These are phyloP conservation scores for Peromyscus nudipes DNA, from an alignment of 2,797 vertebrate species.

Conservation along the genomic window DNA sequence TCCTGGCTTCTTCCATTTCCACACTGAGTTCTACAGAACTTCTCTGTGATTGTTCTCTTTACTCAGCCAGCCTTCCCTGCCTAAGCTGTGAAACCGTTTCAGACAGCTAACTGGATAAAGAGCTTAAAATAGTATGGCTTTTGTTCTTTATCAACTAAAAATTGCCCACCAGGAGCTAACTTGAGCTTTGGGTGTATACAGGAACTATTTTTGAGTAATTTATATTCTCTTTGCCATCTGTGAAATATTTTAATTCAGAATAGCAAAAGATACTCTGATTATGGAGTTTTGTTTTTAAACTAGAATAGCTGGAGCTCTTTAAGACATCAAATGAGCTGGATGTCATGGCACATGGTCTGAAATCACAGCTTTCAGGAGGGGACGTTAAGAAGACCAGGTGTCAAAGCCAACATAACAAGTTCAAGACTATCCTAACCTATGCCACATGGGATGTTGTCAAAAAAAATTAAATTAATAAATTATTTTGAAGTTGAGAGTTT, in stretches of 20 bases:
- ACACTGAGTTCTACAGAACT: slow-evolving; percentile 80
- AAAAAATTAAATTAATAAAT: neutral
- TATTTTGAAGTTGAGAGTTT: slow-evolving; percentile 13
- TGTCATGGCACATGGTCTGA: neutral
- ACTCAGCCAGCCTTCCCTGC: slow-evolving; percentile 80
- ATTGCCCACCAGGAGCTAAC: slow-evolving; percentile 82
- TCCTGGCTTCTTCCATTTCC: slow-evolving; percentile 66
- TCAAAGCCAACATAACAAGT: neutral
- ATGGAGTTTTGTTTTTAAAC: slow-evolving; percentile 2
- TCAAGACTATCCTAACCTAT: neutral
- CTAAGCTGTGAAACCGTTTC: slow-evolving; percentile 85
- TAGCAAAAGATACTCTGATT: slow-evolving; percentile 36
- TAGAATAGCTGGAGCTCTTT: neutral
- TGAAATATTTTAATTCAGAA: slow-evolving; percentile 50
- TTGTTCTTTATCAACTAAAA: slow-evolving; percentile 87
- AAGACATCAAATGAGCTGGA: neutral
- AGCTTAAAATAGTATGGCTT: slow-evolving; percentile 86
- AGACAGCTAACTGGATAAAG: slow-evolving; percentile 87
- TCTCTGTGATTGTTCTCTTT: slow-evolving; percentile 82
- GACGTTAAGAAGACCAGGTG: neutral
- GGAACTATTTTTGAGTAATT: slow-evolving; percentile 60
- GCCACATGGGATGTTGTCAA: neutral
- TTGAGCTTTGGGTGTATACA: slow-evolving; percentile 67
- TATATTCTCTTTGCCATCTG: slow-evolving; percentile 62
- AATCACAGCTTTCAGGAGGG: neutral